These are phyloP conservation scores for Strigamia maritima DNA, from an alignment of 2,888 invertebrate genomes.

Conservation along the genomic window DNA sequence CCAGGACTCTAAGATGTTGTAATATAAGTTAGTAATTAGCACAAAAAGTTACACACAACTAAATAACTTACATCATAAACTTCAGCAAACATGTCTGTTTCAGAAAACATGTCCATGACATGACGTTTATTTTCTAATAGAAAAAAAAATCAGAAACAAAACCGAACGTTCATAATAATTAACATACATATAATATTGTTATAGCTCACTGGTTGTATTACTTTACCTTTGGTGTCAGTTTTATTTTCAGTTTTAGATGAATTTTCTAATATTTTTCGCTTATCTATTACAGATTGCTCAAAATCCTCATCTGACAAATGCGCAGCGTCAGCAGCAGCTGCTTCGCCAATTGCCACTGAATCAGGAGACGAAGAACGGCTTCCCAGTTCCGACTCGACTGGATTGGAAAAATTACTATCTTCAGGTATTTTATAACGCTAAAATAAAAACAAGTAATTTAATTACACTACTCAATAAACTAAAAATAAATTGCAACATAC, in stretches of 20 bases:
- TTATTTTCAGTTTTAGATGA: conserved; percentile 13
- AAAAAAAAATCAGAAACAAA: conserved; percentile 13
- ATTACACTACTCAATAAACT: background rate
- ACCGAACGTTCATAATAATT: too few species aligned
- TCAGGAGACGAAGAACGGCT: conserved; percentile 44
- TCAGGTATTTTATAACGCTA: conserved; percentile 59
- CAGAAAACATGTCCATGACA: conserved; percentile 64
- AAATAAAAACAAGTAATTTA: conserved; percentile 42
- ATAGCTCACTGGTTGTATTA: too few species aligned
- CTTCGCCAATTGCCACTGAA: conserved; percentile 44
- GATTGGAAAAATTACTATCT: conserved; percentile 44
- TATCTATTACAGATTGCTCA: conserved; percentile 49
- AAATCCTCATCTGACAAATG: conserved; percentile 47
- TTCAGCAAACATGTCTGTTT: conserved; percentile 76
- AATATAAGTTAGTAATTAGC: conserved; percentile 5
- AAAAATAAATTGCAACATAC: conserved; percentile 53
- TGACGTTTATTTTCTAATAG: conserved; percentile 43
- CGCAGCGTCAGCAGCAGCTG: conserved; percentile 41
- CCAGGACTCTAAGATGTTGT: conserved; percentile 62
- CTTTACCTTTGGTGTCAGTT: background rate
- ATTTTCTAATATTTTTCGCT: conserved; percentile 45
- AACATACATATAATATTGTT: too few species aligned
- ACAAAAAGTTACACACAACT: conserved; percentile 48
- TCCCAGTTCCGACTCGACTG: conserved; percentile 39
- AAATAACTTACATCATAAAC: conserved; percentile 64